phyloP scores from a whole-genome alignment of 2,888 invertebrate species.

The Temnothorax unifasciatus region DNA sequence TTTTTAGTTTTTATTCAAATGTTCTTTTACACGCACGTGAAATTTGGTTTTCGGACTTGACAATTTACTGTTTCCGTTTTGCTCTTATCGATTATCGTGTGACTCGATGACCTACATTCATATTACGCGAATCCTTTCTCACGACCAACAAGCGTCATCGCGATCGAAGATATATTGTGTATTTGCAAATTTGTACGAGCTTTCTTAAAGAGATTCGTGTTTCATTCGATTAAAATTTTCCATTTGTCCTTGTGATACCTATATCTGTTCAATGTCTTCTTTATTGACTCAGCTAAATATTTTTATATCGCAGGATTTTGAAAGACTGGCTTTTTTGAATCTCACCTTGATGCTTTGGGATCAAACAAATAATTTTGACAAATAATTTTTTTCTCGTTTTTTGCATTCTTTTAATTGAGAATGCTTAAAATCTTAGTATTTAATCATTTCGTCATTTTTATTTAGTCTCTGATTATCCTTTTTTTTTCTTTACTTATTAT shows the following conservation, averaged over 20 bases:
- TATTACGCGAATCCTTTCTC: conserved; percentile 20
- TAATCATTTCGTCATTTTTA: conserved; percentile 4
- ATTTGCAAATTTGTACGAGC: background rate
- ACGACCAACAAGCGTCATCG: background rate
- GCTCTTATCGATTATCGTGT: conserved; percentile 45
- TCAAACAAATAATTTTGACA: background rate
- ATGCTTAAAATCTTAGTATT: background rate
- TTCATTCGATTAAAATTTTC: background rate
- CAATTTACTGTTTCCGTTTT: conserved; percentile 29
- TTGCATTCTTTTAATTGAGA: background rate
- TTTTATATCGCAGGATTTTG: conserved; percentile 65
- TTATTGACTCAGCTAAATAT: conserved; percentile 71
- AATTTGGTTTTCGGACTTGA: conserved; percentile 14
- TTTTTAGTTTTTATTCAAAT: background rate
- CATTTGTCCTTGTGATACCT: conserved; percentile 29
- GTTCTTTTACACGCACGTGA: background rate
- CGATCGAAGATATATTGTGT: background rate
- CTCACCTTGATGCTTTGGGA: background rate
- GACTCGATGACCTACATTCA: conserved; percentile 48
- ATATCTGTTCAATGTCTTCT: conserved; percentile 66
- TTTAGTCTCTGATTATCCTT: conserved; percentile 54
- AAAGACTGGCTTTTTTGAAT: conserved; percentile 59
- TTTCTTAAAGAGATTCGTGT: background rate
- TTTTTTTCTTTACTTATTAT: conserved; percentile 41
- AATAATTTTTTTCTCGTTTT: background rate